These are phyloP conservation scores for Petrocephalus zakoni DNA, from an alignment of 2,113 vertebrate genomes.

Conservation along the genomic window DNA sequence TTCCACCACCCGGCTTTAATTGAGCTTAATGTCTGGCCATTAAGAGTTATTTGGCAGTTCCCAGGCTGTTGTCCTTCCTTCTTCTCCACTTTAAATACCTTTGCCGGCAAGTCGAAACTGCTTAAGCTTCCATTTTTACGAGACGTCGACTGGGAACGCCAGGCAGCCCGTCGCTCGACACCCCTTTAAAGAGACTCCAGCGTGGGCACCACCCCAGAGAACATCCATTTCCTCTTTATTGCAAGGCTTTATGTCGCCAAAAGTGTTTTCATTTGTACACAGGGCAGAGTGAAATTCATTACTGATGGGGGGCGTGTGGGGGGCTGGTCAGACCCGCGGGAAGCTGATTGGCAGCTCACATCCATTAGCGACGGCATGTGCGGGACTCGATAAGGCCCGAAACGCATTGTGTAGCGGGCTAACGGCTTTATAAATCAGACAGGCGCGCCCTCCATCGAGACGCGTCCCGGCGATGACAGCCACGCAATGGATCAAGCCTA, in stretches of 20 bases:
- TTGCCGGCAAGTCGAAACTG: conserved; percentile 40
- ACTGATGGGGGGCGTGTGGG: conserved; percentile 32
- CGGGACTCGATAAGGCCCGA: conserved; percentile 46
- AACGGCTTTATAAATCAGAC: conserved; percentile 43
- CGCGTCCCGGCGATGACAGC: neutral
- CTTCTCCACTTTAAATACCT: conserved; percentile 41
- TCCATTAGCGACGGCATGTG: conserved; percentile 46
- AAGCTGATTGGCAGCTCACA: conserved; percentile 52
- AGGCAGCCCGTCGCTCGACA: conserved; percentile 26
- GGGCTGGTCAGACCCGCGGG: conserved; percentile 21
- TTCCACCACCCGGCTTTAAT: conserved; percentile 33
- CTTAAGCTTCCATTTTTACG: conserved; percentile 44
- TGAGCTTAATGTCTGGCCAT: conserved; percentile 45
- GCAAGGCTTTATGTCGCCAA: conserved; percentile 33
- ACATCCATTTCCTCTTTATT: conserved; percentile 46
- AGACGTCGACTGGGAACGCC: conserved; percentile 35
- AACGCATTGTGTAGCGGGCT: conserved; percentile 39
- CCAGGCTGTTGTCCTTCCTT: conserved; percentile 36
- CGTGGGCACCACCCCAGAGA: conserved; percentile 39
- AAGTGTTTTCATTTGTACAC: conserved; percentile 26
- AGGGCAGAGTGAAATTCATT: conserved; percentile 54
- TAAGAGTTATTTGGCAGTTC: conserved; percentile 35
- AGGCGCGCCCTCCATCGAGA: conserved; percentile 7
- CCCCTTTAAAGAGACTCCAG: conserved; percentile 44
- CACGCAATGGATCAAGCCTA: neutral